Evolutionary conservation across 2,797 vertebrate genomes (phyloP), one percentile per base, ranked within the genome.

Genomic region (Cryptoblepharus egeriae): DNA sequence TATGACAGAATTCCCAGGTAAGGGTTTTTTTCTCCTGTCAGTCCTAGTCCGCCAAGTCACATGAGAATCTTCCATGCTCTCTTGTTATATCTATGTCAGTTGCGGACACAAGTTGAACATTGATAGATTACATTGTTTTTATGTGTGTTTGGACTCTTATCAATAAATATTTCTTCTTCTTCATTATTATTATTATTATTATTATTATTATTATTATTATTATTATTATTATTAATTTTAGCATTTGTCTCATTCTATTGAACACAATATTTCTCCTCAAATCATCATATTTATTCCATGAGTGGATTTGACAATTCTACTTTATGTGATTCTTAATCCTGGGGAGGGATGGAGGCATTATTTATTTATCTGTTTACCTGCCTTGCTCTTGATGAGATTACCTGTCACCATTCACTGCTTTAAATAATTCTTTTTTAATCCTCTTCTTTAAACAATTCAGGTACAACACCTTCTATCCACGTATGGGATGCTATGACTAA

Each of bases 401-500:
- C 5, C 52, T 77, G 67, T 32, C 52, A 6, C 0, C 2, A 79
- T 65, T 67, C 52, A 52, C 72, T 71, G 37, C 55, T 57, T 42
- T 72, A 71, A 84, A 71, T 84, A 71, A 87, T 75, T 79, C 13
- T 64, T 58, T 78, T 52, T 35, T 61, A 52, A 79, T 55, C 2
- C 65, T 49, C 84, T 81, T 71, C 39, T 83, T 7, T 70, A 65
- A 78, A 73, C 37, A 75, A 2, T 2, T 0, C 92, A 99, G 98
- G 98, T 49, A 95, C 98, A 0, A 97, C 98, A 1, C 98, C 98
- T 1, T 98, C 96, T 16, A 97, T 99, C 92, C 98, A 99, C 1
- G 83, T 99, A 32, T 99, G 98, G 98, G 98, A 99, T 13, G 98
- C 97, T 79, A 95, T 98, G 96, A 97, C 94, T 83, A 99, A 99